phyloP scores from a whole-genome alignment of 1,140 invertebrate genomes.

The Battus philenor region DNA sequence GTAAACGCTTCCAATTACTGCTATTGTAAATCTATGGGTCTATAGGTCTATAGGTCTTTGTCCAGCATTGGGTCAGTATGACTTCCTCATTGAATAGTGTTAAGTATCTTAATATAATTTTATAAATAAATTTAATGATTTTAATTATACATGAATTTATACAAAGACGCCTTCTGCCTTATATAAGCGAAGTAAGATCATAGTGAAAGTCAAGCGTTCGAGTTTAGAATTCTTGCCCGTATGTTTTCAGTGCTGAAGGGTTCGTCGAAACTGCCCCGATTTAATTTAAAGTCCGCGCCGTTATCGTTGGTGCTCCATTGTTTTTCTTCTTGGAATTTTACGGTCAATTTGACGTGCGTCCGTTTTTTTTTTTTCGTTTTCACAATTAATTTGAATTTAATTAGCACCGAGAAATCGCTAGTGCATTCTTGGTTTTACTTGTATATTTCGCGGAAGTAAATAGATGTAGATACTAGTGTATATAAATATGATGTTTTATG shows the following conservation, averaged over 20 bases:
- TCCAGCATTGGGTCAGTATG: too few relatives aligned
- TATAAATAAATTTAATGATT: too few relatives aligned
- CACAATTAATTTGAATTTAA: slow-evolving; percentile 70
- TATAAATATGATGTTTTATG: background rate
- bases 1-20: too few relatives aligned
- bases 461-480: background rate
- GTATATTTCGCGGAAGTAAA: background rate
- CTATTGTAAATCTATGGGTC: too few relatives aligned
- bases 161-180: too few relatives aligned
- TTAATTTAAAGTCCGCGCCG: slow-evolving; percentile 68
- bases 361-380: slow-evolving; percentile 47
- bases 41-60: too few relatives aligned
- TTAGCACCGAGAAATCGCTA: slow-evolving; percentile 47
- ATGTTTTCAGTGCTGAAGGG: slow-evolving; percentile 53
- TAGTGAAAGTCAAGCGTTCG: too few relatives aligned
- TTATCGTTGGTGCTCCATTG: slow-evolving; percentile 67
- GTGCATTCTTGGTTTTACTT: slow-evolving; percentile 5
- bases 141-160: too few relatives aligned
- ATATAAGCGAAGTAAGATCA: too few relatives aligned
- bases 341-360: slow-evolving; percentile 71
- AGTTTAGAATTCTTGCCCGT: too few relatives aligned
- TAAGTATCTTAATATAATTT: too few relatives aligned
- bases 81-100: too few relatives aligned
- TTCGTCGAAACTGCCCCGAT: slow-evolving; percentile 65
- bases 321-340: slow-evolving; percentile 72